These are phyloP conservation scores for Podarcis cretensis DNA, from an alignment of 2,113 vertebrate species.

Conservation along the genomic window DNA sequence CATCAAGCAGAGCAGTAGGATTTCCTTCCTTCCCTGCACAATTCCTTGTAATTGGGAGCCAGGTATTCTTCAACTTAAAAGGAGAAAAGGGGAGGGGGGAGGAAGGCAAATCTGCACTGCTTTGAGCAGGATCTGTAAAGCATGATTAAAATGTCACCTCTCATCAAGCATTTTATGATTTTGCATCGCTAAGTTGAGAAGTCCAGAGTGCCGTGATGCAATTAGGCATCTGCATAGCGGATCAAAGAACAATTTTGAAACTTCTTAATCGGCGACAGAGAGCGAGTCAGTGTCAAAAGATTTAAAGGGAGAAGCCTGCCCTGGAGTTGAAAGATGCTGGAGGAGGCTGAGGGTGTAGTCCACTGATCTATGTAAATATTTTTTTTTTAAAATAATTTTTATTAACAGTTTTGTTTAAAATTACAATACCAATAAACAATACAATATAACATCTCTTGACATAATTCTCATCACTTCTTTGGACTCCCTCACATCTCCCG, in stretches of 20 bases:
- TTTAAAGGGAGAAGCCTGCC: conserved; percentile 51
- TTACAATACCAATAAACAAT: too few relatives aligned
- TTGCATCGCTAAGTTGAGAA: conserved; percentile 45
- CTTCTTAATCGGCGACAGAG: conserved; percentile 49
- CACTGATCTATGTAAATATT: not conserved
- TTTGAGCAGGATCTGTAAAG: conserved; percentile 44
- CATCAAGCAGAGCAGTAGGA: conserved; percentile 18
- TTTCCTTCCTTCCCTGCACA: conserved; percentile 23
- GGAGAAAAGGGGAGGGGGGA: conserved; percentile 50
- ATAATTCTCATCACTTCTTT: too few relatives aligned
- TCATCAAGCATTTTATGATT: conserved; percentile 58
- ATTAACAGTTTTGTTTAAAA: too few relatives aligned
- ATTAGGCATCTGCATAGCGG: conserved; percentile 30
- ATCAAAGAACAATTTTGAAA: conserved; percentile 65
- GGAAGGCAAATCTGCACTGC: conserved; percentile 22
- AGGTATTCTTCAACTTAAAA: conserved; percentile 18
- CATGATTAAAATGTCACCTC: conserved; percentile 60
- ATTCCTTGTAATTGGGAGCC: conserved; percentile 37
- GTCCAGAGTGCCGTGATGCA: conserved; percentile 36
- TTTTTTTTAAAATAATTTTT: too few relatives aligned
- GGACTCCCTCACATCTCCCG: too few relatives aligned
- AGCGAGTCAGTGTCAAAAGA: conserved; percentile 43
- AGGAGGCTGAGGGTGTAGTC: not conserved
- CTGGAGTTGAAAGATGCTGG: not conserved
- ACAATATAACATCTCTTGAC: too few relatives aligned